Conservation (phyloP, 2,797 vertebrate genomes). For the Hephaestus fuliginosus region DNA sequence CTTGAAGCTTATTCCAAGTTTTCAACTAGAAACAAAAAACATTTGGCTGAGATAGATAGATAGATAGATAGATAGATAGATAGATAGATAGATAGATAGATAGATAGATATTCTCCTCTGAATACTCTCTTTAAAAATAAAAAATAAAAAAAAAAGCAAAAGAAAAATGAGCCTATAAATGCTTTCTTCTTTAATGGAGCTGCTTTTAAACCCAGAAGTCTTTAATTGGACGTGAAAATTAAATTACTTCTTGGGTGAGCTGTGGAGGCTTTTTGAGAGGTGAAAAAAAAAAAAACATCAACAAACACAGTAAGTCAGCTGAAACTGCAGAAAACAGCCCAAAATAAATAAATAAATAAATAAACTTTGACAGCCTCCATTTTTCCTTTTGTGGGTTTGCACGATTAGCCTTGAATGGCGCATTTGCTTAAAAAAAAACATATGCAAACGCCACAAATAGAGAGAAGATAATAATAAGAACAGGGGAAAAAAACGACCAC, state of each 20-base stretch:
- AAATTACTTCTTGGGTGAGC: conserved; percentile 15
- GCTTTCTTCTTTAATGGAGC: not conserved
- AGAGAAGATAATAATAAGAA: conserved; percentile 5
- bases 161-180: not conserved
- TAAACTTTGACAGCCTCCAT: conserved; percentile 32
- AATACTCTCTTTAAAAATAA: not conserved
- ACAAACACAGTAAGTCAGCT: conserved; percentile 26
- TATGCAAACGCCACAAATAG: conserved; percentile 28
- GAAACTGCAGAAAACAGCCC: conserved; percentile 27
- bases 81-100: conserved; percentile 41
- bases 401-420: conserved; percentile 55
- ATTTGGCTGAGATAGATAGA: not conserved
- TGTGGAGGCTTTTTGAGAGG: conserved; percentile 26
- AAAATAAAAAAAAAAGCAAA: not conserved
- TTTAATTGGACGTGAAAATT: conserved; percentile 32
- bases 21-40: not conserved
- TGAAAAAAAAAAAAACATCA: conserved; percentile 20
- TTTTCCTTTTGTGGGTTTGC: not conserved
- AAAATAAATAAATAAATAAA: not conserved
- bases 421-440: conserved; percentile 55
- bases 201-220: conserved; percentile 24
- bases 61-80: conserved; percentile 48
- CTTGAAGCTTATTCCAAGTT: not conserved
- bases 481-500: conserved; percentile 14
- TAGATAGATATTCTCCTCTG: conserved; percentile 15